These are phyloP conservation scores for Oreonectes daqikongensis DNA, from an alignment of 2,797 vertebrate species.

Conservation along the genomic window DNA sequence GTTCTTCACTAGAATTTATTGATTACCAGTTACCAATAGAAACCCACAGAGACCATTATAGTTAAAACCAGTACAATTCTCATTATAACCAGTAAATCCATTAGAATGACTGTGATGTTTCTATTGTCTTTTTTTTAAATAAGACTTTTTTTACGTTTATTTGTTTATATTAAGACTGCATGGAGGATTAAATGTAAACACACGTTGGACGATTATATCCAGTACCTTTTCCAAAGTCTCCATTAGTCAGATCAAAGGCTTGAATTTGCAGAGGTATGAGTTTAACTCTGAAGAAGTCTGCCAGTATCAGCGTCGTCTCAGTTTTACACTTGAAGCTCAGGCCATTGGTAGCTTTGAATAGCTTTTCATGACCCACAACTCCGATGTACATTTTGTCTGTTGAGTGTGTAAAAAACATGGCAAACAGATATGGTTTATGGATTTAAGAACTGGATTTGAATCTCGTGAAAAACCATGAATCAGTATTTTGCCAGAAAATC, in stretches of 20 bases:
- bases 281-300: slow-evolving; percentile 73
- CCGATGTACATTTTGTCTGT: slow-evolving; percentile 75
- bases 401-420: slow-evolving; percentile 22
- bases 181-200: not conserved
- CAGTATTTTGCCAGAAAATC: too few relatives aligned
- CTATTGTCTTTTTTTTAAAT: not conserved
- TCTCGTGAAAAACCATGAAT: too few relatives aligned
- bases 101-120: not conserved
- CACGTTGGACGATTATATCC: not conserved
- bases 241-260: slow-evolving; percentile 76
- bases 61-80: too few relatives aligned
- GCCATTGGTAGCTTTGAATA: slow-evolving; percentile 74
- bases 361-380: slow-evolving; percentile 56
- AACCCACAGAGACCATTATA: too few relatives aligned
- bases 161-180: not conserved
- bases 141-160: too few relatives aligned
- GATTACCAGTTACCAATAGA: too few relatives aligned
- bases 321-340: slow-evolving; percentile 83
- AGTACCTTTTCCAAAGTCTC: slow-evolving; percentile 81
- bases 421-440: not conserved
- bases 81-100: not conserved
- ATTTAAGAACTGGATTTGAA: too few relatives aligned
- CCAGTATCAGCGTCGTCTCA: slow-evolving; percentile 68
- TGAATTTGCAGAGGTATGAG: slow-evolving; percentile 81
- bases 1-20: too few relatives aligned